Base-by-base conservation (phyloP, 2,888 invertebrate genomes). In the Heteromyza rotundicornis region DNA sequence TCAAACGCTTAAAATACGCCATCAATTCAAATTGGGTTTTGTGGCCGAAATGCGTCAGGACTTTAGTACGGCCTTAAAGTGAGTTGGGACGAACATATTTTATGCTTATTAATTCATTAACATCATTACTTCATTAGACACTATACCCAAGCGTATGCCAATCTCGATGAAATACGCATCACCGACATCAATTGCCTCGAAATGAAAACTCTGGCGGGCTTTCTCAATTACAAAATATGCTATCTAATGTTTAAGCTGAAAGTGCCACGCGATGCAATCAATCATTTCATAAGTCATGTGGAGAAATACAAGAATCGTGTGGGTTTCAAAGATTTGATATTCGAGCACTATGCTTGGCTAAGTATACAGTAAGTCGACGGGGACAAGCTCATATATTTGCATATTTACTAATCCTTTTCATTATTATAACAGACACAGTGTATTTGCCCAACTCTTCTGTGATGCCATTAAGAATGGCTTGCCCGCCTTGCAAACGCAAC, bases 1-100 rank as follows among this genome's bases (percentile, higher is more conserved):
- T 84, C 94, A 94, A 81, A 91, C 93, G 73, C 86, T 99, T 57
- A 94, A 93, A 85, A 95, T 98, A 23, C 86, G 99, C 32, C 98
- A 98, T 84, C 95, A 97, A 78, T 98, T 97, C 80, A 99, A 99
- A 85, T 89, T 98, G 81, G 99, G 93, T 0, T 98, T 96, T 84
- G 89, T 96, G 57, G 93, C 94, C 77, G 99, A 99, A 84, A 84
- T 99, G 66, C 92, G 93, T 73, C 95, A 96, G 80, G 98, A 98
- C 79, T 86, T 89, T 69, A 90, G 89, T 76, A 90, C 91, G 0
- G 95, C 96, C 14, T 89, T 94, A 72, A 94, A 92, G 87, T 89
- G 83, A 82, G 70, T 66, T 27, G 44, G 23, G 24, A 19, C n/a
- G n/a, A n/a, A n/a, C n/a, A 23, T 5, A 19, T 32, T 16, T 36